Base-by-base conservation (phyloP, 2,113 vertebrate genomes). In the Gymnobelideus leadbeateri region DNA sequence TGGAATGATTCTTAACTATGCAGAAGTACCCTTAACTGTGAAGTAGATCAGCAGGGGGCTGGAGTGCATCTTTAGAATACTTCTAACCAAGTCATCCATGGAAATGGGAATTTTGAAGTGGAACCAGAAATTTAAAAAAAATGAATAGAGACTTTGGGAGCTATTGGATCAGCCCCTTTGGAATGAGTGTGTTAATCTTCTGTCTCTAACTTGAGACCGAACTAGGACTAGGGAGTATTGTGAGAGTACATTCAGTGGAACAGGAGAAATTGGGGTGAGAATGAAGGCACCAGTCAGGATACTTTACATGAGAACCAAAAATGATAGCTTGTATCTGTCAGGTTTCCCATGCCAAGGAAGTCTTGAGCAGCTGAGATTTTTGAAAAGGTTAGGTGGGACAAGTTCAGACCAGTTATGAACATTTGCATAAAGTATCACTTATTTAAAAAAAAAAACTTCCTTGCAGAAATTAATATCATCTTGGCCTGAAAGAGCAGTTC, bases 381-480 rank as follows among this genome's bases (percentile, higher is more conserved):
- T 31, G 47, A 1, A 68, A 51, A 52, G 90, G 50, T 26, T 94
- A 24, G 68, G 6, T 77, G 52, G 49, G 57, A 96, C n/a, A 89
- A 89, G 16, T 8, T 0, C 77, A 10, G 47, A 54, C 31, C 2
- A 95, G 61, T 92, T 47, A 24, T n/a, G 84, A 84, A 61, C 90
- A 25, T 92, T 12, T 57, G 31, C 25, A 6, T 43, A 10, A 95
- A 57, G 24, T 43, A 7, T 92, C n/a, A 28, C 26, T 94, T 95
- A 52, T 84, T 55, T 51, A 19, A 16, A 52, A 93, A 95, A 37
- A 68, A 77, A 94, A 24, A 9, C 0, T 31, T 53, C 16, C 68
- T 92, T 93, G 61, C 51, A 90, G 52, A 95, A 95, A 93, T 91
- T 51, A 53, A 51, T 43, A 37, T 16, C n/a, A 90, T 51, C 28